Evolutionary conservation across 2,797 vertebrate genomes (phyloP), one percentile per base, ranked within the genome.

Genomic region (Xerus rutilus): DNA sequence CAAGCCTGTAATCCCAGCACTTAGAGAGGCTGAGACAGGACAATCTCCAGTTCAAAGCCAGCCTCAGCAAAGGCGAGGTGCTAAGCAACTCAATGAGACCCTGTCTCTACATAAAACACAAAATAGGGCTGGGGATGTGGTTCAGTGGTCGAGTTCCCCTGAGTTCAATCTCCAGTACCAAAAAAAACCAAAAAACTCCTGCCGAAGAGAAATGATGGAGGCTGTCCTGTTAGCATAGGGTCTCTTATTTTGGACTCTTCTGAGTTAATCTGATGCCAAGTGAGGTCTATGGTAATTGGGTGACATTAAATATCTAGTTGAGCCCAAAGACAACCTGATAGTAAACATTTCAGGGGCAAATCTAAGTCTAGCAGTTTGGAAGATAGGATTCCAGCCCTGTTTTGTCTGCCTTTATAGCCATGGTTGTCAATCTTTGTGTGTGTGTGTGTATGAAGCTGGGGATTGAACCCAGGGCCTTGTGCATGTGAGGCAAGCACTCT

Each of bases 251-350:
- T n/a, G 69, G 72, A 76, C 28, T 11, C 72, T 87, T 90, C 86
- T 93, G 49, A 76, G 23, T 91, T 70, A 89, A 84, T 57, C 21
- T 54, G 49, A 94, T 82, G 54, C 32, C 86, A 85, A 32, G 20
- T 52, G 45, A 89, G 65, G 12, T n/a, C 62, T 62, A 39, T 74
- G 45, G 30, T 76, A 79, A 64, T 70, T 72, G n/a, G 54, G 57
- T 88, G 35, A 77, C 25, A 17, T 30, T 84, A 70, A 83, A 74
- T 52, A 39, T 73, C 70, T 59, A 84, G 17, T 49, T 15, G 28
- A 96, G 52, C 64, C 57, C 45, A 57, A 90, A 92, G 30, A 72
- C 18, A 35, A 76, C 25, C 49, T 47, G n/a, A 67, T 62, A 74
- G 64, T 74, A 32, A 43, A 93, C 6, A 89, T 72, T 89, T 84